Evolutionary conservation across 2,888 invertebrate genomes (phyloP), one percentile per base, ranked within the genome.

Genomic region (Thumatha senex): DNA sequence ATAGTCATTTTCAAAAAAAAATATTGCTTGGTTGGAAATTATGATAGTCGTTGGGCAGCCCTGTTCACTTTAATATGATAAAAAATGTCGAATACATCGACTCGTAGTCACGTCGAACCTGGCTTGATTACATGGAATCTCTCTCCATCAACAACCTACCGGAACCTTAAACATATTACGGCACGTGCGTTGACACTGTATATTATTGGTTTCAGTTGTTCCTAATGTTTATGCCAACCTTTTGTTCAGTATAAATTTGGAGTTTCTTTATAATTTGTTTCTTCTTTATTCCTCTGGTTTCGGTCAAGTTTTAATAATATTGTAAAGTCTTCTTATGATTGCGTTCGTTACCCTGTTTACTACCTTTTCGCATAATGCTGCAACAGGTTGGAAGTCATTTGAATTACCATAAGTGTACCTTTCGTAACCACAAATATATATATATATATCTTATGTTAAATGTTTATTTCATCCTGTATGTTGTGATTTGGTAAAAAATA

Each of bases 401-500:
- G 36, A 36, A 36, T 14, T 14, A 12, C 31, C 24, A 40, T n/a
- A 15, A 15, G 12, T 24, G 42, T 33, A 15, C 15, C 15, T 42
- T 42, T 5, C 33, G 42, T 33, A 34, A 42, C 42, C 42, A 34
- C 42, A 33, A 42, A 42, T 42, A 15, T 13, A 40, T 9, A 33
- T 42, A 42, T 42, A 15, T 13, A 40, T 9, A 33, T 42, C 18
- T 42, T 15, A 42, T 24, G 18, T 12, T 13, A 18, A 12, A 24
- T 36, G 33, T 13, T 36, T 44, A 36, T 10, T 15, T 42, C 33
- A 7, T 30, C 15, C 8, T n/a, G 24, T 45, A 34, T 35, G 31
- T 53, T 67, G 63, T 54, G 67, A 63, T 56, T 67, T 49, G 18
- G 18, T 15, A 11, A 34, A 12, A 48, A 38, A 44, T 42, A 9